Base-by-base conservation (phyloP, 1,140 invertebrate species). In the Helicoverpa zea region DNA sequence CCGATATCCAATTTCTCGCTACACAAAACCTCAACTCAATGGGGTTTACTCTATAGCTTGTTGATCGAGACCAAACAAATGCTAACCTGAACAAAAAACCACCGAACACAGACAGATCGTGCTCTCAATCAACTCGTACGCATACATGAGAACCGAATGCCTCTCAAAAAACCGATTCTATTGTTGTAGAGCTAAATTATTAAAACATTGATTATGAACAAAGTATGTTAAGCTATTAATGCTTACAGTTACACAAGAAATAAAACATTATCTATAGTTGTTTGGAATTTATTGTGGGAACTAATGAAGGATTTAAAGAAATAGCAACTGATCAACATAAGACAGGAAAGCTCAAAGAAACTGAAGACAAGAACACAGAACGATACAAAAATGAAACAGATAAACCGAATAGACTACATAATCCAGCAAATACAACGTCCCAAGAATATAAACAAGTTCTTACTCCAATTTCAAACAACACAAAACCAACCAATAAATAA, bases 51-150 rank as follows among this genome's bases (percentile, higher is more conserved):
- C 49, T 18, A 72, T 68, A 72, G 68, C 68, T 72, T 52, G 68
- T 72, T 72, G 68, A 72, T 72, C 49, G 68, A 51, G 68, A 72
- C 49, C 68, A 72, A 72, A 72, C 68, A 72, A 72, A 72, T 72
- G 23, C 68, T 30, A 54, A 51, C 12, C 49, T 72, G 49, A 72
- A 72, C 23, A 68, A 72, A 72, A 70, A 72, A 12, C 4, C 10
- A 29, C 68, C 18, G 63, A n/a, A 66, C 29, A 64, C 13, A 30
- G 49, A 54, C 49, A 49, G 35, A 68, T 23, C 64, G 64, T 72
- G 68, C 18, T n/a, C 68, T 72, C 49, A 30, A 72, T 72, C 47
- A 54, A 72, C 47, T 51, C 68, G n/a, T 54, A 72, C 68, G 18
- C 68, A 56, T 35, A 35, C 52, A 72, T 30, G 14, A 51, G 47